Percentiles rank a stretch among this genome's conserved stretches.
Conservation (phyloP, 2,113 vertebrate species). For the Corapipo altera region DNA sequence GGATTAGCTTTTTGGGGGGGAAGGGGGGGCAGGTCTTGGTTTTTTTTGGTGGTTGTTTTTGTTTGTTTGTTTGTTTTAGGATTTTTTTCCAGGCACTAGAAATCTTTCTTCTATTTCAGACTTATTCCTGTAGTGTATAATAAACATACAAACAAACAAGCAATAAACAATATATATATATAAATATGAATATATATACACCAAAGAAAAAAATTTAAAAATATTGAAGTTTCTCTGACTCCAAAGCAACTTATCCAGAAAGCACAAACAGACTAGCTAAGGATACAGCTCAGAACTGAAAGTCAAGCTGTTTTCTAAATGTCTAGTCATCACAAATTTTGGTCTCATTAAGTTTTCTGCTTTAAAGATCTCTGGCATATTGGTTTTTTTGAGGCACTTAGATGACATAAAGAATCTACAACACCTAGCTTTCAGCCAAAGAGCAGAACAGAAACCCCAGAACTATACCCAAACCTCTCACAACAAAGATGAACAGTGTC, state of each 20-base stretch:
- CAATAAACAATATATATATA: neutral
- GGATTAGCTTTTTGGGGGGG: rapidly evolving
- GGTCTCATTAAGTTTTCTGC: neutral
- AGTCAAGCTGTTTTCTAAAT: neutral
- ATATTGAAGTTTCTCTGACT: neutral
- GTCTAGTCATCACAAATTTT: neutral
- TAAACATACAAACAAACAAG: neutral
- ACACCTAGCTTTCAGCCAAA: neutral
- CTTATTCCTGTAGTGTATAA: neutral
- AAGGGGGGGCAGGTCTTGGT: no score
- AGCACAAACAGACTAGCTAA: neutral
- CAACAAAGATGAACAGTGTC: neutral
- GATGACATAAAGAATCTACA: neutral
- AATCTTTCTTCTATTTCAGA: neutral
- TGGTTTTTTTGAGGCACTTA: neutral
- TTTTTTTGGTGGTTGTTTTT: neutral
- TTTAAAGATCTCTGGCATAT: neutral
- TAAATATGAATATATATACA: neutral
- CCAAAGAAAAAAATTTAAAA: neutral
- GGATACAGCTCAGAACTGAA: neutral
- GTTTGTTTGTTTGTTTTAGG: neutral
- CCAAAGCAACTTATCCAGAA: neutral
- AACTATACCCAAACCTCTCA: neutral
- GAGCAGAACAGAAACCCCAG: neutral
- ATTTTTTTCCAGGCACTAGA: neutral